phyloP scores from a whole-genome alignment of 2,888 invertebrate genomes.

The Pycnomerus fuliginosus region DNA sequence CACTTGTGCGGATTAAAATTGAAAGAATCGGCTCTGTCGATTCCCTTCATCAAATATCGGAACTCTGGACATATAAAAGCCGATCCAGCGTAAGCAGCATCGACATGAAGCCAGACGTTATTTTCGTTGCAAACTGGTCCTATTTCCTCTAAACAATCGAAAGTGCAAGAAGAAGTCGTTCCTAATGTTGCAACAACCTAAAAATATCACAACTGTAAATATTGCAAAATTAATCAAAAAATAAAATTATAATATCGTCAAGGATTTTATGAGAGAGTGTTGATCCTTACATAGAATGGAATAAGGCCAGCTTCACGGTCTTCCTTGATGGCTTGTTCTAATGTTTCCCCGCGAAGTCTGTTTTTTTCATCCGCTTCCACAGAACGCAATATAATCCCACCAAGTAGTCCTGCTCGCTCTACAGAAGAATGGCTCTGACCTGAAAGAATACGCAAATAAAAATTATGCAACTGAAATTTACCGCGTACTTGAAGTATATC shows the following conservation, averaged over 20 bases:
- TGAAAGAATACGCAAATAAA: constrained; percentile 43
- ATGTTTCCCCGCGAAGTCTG: constrained; percentile 70
- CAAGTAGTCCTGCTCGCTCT: constrained; percentile 86
- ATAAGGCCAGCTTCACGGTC: constrained; percentile 88
- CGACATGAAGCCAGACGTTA: constrained; percentile 88
- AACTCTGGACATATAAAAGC: constrained; percentile 98
- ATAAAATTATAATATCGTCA: constrained; percentile 19
- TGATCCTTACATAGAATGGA: constrained; percentile 95
- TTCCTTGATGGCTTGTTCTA: constrained; percentile 77
- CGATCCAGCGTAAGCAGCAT: constrained; percentile 95
- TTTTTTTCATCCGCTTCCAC: constrained; percentile 72
- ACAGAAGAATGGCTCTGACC: constrained; percentile 93
- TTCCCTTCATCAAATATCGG: constrained; percentile 82
- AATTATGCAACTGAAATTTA: constrained; percentile 2
- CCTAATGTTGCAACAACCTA: constrained; percentile 87
- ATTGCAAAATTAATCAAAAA: no score
- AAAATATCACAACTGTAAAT: constrained; percentile 13
- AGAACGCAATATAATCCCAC: constrained; percentile 77
- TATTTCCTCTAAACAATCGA: constrained; percentile 86
- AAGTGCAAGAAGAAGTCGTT: constrained; percentile 94
- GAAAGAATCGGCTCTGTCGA: constrained; percentile 91
- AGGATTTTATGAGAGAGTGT: no score
- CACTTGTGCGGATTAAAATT: constrained; percentile 99
- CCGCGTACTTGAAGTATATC: constrained; percentile 78
- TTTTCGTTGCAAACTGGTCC: constrained; percentile 81